These are phyloP conservation scores for Sakesphorus luctuosus DNA, from an alignment of 2,113 vertebrate genomes.

Conservation along the genomic window DNA sequence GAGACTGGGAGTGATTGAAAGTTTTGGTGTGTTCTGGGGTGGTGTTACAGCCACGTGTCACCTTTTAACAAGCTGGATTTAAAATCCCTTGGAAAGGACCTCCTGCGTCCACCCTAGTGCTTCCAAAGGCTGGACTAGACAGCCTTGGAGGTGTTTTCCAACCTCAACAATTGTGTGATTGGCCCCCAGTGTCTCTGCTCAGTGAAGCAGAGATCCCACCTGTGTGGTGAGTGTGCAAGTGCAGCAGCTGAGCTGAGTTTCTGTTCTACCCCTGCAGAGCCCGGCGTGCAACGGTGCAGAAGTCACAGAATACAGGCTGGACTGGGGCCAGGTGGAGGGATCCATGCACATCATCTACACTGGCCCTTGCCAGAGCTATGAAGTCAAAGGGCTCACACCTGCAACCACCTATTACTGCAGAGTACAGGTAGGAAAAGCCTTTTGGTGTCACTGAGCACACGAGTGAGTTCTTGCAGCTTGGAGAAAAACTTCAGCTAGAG, in stretches of 20 bases:
- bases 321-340: slow-evolving; percentile 78
- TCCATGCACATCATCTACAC: slow-evolving; percentile 75
- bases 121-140: background rate
- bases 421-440: slow-evolving; percentile 76
- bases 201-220: background rate
- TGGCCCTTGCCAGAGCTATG: slow-evolving; percentile 74
- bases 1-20: background rate
- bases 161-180: background rate
- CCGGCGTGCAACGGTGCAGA: slow-evolving; percentile 78
- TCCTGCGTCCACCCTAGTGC: background rate
- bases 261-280: slow-evolving; percentile 29
- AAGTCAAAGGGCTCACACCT: slow-evolving; percentile 78
- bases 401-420: slow-evolving; percentile 82
- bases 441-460: background rate
- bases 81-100: background rate
- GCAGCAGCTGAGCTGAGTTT: background rate
- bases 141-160: background rate
- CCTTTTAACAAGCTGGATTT: background rate
- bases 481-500: background rate
- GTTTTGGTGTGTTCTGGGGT: background rate
- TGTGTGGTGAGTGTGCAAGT: fast-evolving
- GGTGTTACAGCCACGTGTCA: fast-evolving
- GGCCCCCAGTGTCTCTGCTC: background rate
- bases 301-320: slow-evolving; percentile 76
- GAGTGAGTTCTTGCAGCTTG: background rate